Conservation (phyloP, 2,888 invertebrate species). For the Caprella mutica region DNA sequence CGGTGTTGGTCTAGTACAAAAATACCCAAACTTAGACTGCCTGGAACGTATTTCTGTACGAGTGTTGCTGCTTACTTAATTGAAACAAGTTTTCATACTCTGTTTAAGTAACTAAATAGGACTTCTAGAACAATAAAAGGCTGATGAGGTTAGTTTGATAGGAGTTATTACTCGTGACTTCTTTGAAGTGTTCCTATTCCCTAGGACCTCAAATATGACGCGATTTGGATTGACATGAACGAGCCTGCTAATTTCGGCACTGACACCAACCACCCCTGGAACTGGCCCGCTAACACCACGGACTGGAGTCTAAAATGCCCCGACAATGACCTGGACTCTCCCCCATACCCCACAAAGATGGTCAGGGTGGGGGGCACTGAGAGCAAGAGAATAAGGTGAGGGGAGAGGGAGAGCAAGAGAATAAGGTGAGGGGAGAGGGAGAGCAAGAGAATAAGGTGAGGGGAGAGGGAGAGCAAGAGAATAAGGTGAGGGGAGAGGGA, state of each 20-base stretch:
- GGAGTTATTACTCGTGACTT: too few species aligned
- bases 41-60: too few species aligned
- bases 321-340: conserved; percentile 49
- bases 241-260: conserved; percentile 65
- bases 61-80: too few species aligned
- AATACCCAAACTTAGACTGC: too few species aligned
- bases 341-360: conserved; percentile 48
- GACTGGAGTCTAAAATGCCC: conserved; percentile 42
- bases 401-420: too few species aligned
- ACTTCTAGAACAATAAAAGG: too few species aligned
- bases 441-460: background rate
- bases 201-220: conserved; percentile 47
- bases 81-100: too few species aligned
- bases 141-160: too few species aligned
- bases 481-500: conserved; percentile 4
- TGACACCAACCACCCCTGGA: conserved; percentile 25
- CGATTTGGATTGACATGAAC: conserved; percentile 85
- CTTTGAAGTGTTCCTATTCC: too few species aligned
- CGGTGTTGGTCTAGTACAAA: too few species aligned
- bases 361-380: background rate
- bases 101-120: too few species aligned
- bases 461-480: background rate
- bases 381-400: conserved; percentile 7
- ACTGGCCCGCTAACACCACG: conserved; percentile 23
- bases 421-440: too few species aligned